Evolutionary conservation across 2,113 vertebrate species (phyloP).

Genomic region (Pygathrix nemaeus): DNA sequence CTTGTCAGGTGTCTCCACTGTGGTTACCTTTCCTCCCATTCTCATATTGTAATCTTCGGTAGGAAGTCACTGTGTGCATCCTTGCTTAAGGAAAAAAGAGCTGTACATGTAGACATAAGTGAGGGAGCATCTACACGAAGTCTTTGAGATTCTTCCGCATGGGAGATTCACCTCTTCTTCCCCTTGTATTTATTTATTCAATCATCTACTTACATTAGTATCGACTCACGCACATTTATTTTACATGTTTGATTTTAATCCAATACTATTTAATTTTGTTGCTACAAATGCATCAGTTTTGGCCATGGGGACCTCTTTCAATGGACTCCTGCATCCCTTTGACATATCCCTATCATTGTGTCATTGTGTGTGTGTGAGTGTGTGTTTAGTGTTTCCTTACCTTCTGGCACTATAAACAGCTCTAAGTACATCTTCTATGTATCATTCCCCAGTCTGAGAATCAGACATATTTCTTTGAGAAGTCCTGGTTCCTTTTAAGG

Average conservation of each 20-base stretch:
- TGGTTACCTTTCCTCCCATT: rapidly evolving
- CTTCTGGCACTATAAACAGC: not conserved
- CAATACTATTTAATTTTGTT: not conserved
- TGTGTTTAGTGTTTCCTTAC: not conserved
- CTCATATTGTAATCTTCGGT: rapidly evolving
- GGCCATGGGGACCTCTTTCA: too few relatives aligned
- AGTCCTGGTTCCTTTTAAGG: not conserved
- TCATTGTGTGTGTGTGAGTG: not conserved
- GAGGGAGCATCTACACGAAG: rapidly evolving
- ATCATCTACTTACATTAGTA: too few relatives aligned
- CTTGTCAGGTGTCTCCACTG: not conserved
- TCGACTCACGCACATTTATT: rapidly evolving
- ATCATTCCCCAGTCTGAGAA: not conserved
- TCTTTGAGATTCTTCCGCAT: not conserved
- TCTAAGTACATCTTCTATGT: not conserved
- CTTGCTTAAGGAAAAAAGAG: rapidly evolving
- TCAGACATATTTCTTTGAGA: not conserved
- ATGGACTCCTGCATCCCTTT: not conserved
- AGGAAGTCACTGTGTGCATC: rapidly evolving
- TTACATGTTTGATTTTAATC: not conserved
- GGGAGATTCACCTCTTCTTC: too few relatives aligned
- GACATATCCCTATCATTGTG: not conserved
- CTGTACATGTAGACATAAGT: rapidly evolving
- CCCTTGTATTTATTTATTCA: too few relatives aligned
- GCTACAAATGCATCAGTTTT: not conserved